Evolutionary conservation across 2,113 vertebrate genomes (phyloP).

Genomic region (Corvus cornix): DNA sequence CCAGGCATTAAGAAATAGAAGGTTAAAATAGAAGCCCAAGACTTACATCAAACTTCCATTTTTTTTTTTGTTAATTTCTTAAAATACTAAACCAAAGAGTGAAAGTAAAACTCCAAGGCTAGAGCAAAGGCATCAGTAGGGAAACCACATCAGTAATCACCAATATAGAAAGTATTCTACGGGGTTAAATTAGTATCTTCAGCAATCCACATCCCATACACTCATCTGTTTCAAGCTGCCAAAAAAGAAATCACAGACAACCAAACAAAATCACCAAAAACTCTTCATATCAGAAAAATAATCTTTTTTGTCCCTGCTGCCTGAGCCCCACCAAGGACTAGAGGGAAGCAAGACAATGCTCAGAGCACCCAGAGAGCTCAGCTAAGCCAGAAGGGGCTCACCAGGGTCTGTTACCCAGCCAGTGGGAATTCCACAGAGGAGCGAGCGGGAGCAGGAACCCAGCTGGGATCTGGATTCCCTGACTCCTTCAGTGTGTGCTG

Average conservation of each 20-base stretch:
- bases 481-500: fast-evolving
- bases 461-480: not conserved
- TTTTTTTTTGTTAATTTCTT: not conserved
- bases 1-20: not conserved
- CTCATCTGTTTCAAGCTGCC: not conserved
- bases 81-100: not conserved
- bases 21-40: not conserved
- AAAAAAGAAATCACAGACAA: not conserved
- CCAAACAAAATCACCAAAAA: not conserved
- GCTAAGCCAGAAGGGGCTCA: fast-evolving
- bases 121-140: not conserved
- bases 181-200: not conserved
- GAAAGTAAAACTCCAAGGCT: not conserved
- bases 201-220: not conserved
- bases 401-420: not conserved
- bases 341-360: not conserved
- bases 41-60: not conserved
- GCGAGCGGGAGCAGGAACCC: not conserved
- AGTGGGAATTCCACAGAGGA: not conserved
- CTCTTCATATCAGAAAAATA: not conserved
- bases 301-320: not conserved
- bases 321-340: not conserved
- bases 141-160: not conserved
- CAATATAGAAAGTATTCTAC: not conserved
- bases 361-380: not conserved